Conservation (phyloP, 30 jellyfish, hydroid and myxozoan genomes). For the Nemopilema nomurai region DNA sequence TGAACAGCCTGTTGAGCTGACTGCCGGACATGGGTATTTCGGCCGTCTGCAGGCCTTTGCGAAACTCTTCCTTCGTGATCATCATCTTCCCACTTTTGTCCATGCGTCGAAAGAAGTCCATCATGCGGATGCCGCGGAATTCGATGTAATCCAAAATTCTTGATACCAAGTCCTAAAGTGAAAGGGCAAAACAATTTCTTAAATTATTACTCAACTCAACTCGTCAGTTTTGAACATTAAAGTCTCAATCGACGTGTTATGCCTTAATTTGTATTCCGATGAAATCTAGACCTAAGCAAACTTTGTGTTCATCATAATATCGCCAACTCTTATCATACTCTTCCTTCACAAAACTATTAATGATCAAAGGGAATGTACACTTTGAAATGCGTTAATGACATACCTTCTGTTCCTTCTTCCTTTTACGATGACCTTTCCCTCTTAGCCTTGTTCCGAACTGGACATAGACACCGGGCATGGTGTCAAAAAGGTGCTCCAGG, state of each 20-base stretch:
- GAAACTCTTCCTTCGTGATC: slow-evolving; percentile 48
- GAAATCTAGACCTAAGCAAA: too few relatives aligned
- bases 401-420: slow-evolving; percentile 59
- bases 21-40: slow-evolving; percentile 44
- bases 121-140: slow-evolving; percentile 73
- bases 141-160: slow-evolving; percentile 63
- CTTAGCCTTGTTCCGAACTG: slow-evolving; percentile 47
- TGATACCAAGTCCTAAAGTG: slow-evolving; percentile 66
- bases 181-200: too few relatives aligned
- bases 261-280: too few relatives aligned
- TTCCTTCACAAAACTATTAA: neutral
- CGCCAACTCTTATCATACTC: neutral
- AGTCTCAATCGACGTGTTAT: too few relatives aligned
- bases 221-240: too few relatives aligned
- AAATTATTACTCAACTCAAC: too few relatives aligned
- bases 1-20: slow-evolving; percentile 51
- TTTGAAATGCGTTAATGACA: neutral
- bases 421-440: slow-evolving; percentile 49
- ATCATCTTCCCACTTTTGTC: slow-evolving; percentile 37
- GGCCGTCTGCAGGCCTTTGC: slow-evolving; percentile 43
- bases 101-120: slow-evolving; percentile 68
- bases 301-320: too few relatives aligned
- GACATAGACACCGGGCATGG: slow-evolving; percentile 28
- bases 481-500: slow-evolving; percentile 18
- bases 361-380: neutral